A percentile compares a stretch with the other conserved stretches of the same genome.
Evolutionary conservation across 2,797 vertebrate species (phyloP).

Genomic region (Lacerta bilineata): DNA sequence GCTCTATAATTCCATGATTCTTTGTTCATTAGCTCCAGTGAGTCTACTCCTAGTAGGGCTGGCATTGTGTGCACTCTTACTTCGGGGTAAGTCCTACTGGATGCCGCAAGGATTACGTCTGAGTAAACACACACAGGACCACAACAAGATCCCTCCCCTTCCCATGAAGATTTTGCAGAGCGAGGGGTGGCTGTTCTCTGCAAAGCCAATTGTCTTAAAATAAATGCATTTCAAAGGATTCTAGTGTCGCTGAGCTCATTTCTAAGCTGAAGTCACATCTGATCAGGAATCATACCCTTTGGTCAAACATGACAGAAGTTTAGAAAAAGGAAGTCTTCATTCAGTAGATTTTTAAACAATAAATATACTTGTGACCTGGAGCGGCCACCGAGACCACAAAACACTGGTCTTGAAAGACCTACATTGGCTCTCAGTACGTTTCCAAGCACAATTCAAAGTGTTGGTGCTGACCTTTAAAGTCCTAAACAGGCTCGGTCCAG

Average conservation of each 20-base stretch:
- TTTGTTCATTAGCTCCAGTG: too few relatives aligned
- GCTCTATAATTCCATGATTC: too few relatives aligned
- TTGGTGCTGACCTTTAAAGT: too few relatives aligned
- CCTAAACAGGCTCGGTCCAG: too few relatives aligned
- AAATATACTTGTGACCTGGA: background rate
- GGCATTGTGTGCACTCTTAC: background rate
- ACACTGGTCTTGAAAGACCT: too few relatives aligned
- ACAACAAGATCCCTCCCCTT: background rate
- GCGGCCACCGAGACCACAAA: too few relatives aligned
- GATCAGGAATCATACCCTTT: too few relatives aligned
- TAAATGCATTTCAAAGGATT: constrained; percentile 18
- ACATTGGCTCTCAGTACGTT: too few relatives aligned
- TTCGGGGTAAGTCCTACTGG: background rate
- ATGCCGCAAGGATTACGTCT: background rate
- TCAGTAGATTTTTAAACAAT: background rate
- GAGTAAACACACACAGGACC: background rate
- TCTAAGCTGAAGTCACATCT: background rate
- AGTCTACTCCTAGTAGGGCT: too few relatives aligned
- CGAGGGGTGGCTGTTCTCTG: background rate
- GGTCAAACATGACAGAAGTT: background rate
- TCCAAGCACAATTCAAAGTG: too few relatives aligned
- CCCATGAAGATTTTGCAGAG: background rate
- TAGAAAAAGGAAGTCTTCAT: background rate
- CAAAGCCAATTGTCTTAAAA: background rate
- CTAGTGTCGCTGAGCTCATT: background rate